Percentiles rank a stretch among this genome's conserved stretches.
Conservation (phyloP, 2,113 vertebrate species). For the Zeus faber region DNA sequence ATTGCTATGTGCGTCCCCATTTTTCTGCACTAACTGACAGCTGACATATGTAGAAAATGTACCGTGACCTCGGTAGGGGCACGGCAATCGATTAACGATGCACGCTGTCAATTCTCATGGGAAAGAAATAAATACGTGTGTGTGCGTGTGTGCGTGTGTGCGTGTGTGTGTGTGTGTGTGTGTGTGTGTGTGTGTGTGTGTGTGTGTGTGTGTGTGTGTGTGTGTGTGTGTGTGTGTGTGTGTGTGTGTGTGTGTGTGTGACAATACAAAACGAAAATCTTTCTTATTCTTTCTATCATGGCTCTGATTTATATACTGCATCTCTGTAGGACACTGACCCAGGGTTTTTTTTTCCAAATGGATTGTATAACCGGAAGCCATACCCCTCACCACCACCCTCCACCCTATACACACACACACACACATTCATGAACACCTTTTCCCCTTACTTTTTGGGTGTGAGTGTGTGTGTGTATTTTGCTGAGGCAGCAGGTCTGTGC, state of each 20-base stretch:
- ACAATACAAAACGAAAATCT: not conserved
- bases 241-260: not conserved
- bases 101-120: not conserved
- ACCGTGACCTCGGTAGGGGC: not conserved
- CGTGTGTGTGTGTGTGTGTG: not conserved
- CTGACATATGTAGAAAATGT: conserved; percentile 6
- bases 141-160: not conserved
- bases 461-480: conserved; percentile 30
- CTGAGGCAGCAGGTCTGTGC: conserved; percentile 54
- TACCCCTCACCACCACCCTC: not conserved
- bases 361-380: conserved; percentile 2
- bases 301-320: not conserved
- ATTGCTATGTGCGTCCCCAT: not conserved
- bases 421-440: conserved; percentile 5
- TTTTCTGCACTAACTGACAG: conserved; percentile 1
- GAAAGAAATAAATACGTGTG: not conserved
- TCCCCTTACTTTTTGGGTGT: too few relatives aligned
- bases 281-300: not conserved
- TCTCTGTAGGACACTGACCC: conserved; percentile 5
- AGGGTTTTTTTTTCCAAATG: conserved; percentile 1
- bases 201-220: too few relatives aligned
- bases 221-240: not conserved
- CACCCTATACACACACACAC: not conserved
- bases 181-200: not conserved
- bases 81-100: not conserved